A percentile compares a stretch with the other conserved stretches of the same genome.
Evolutionary conservation across 2,113 vertebrate genomes (phyloP).

Genomic region (Phrynocephalus versicolor): DNA sequence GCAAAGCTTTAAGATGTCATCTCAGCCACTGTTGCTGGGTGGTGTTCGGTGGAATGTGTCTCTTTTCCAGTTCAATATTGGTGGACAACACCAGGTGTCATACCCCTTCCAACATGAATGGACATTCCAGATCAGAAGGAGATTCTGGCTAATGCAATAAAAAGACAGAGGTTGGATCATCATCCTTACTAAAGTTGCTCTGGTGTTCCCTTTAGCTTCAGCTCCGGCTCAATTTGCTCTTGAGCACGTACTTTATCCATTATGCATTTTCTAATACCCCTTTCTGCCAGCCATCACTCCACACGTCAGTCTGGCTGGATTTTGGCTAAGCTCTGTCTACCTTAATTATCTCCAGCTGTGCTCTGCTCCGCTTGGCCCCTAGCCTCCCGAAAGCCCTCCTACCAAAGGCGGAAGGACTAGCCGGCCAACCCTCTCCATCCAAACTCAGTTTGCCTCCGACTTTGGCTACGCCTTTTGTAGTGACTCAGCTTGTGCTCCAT

Average conservation of each 20-base stretch:
- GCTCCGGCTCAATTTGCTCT: background rate
- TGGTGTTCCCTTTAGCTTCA: background rate
- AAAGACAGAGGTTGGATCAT: background rate
- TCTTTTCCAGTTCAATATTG: background rate
- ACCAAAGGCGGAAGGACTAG: background rate
- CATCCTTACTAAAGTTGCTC: background rate
- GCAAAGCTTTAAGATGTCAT: background rate
- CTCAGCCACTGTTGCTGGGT: background rate
- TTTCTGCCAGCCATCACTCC: background rate
- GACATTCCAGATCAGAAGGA: background rate
- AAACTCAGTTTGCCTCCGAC: background rate
- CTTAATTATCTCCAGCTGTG: constrained; percentile 19
- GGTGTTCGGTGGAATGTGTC: background rate
- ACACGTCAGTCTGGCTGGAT: background rate
- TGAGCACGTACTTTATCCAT: constrained; percentile 1
- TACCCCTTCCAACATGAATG: background rate
- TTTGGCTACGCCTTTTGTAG: too few relatives aligned
- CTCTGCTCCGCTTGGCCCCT: background rate
- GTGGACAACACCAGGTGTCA: background rate
- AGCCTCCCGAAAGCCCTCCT: constrained; percentile 17
- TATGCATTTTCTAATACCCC: background rate
- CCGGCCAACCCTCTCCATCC: background rate
- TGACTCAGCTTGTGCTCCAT: background rate
- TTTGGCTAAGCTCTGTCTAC: background rate
- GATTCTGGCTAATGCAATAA: background rate